Conservation (phyloP, 2,797 vertebrate species). For the Staurois parvus region DNA sequence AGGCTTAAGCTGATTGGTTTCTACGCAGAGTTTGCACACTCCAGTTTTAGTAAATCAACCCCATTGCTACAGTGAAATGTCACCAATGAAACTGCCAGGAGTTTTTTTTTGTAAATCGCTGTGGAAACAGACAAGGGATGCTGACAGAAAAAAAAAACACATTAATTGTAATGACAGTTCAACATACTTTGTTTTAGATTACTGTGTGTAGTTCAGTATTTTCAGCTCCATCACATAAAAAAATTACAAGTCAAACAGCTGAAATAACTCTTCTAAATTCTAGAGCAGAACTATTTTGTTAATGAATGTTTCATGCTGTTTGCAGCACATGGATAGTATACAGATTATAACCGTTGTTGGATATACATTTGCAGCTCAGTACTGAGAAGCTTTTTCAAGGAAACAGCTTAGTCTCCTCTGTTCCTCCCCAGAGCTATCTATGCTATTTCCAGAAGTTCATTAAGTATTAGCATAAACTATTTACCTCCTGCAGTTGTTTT, state of each 20-base stretch:
- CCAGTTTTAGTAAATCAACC: no score
- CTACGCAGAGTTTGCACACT: no score
- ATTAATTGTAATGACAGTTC: background rate
- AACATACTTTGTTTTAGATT: background rate
- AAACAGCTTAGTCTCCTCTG: conserved; percentile 29
- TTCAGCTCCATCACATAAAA: background rate
- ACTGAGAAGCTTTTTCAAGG: conserved; percentile 58
- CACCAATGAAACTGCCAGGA: no score
- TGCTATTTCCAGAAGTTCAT: conserved; percentile 57
- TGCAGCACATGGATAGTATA: conserved; percentile 33
- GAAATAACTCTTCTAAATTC: conserved; percentile 7
- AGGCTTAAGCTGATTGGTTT: no score
- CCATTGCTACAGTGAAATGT: no score
- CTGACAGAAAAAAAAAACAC: no score
- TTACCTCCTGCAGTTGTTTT: conserved; percentile 64
- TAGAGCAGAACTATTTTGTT: conserved; percentile 34
- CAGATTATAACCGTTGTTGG: conserved; percentile 45
- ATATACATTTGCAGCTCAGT: conserved; percentile 27
- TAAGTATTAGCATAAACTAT: conserved; percentile 68
- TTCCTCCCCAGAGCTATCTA: conserved; percentile 59
- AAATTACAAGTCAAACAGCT: conserved; percentile 1
- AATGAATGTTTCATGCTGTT: conserved; percentile 39
- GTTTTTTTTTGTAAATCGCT: no score
- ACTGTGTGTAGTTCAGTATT: background rate
- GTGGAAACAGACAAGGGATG: no score